A percentile compares a stretch with the other conserved stretches of the same genome.
These are phyloP conservation scores for Eudorcas thomsonii DNA, from an alignment of 2,113 vertebrate species.

Conservation along the genomic window DNA sequence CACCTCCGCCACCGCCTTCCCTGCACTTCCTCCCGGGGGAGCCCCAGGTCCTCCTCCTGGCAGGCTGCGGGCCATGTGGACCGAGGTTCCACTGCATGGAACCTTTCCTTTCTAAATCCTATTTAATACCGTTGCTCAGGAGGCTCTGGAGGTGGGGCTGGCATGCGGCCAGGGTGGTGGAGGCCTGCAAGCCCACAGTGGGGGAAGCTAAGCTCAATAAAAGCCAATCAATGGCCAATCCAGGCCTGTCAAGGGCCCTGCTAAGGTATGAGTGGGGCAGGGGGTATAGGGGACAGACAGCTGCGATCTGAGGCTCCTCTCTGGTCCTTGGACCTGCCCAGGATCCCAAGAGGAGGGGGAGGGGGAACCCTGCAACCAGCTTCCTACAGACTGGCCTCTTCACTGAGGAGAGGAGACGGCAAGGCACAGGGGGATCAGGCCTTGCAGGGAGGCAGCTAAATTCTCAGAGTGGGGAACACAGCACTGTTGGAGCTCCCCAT, in stretches of 20 bases:
- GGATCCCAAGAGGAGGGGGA: neutral
- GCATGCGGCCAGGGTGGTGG: neutral
- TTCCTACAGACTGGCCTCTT: neutral
- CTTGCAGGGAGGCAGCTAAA: neutral
- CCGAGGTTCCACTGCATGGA: neutral
- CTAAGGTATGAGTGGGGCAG: neutral
- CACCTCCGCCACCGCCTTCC: neutral
- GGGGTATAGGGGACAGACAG: neutral
- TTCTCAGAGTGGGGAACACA: neutral
- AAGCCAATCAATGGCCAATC: conserved; percentile 49
- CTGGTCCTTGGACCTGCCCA: neutral
- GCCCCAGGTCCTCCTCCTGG: neutral
- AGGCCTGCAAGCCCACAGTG: neutral
- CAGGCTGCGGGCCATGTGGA: neutral
- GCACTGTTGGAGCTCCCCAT: neutral
- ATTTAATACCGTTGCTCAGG: neutral
- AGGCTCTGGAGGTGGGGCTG: neutral
- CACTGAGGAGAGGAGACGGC: neutral
- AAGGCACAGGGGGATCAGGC: neutral
- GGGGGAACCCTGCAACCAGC: neutral
- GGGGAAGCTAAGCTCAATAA: conserved; percentile 55
- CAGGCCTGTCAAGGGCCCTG: neutral
- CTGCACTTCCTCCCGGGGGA: neutral
- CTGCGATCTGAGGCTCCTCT: neutral
- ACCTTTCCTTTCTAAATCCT: conserved; percentile 31